phyloP scores from a whole-genome alignment of 2,797 vertebrate species.

The Emydoidea blandingii region DNA sequence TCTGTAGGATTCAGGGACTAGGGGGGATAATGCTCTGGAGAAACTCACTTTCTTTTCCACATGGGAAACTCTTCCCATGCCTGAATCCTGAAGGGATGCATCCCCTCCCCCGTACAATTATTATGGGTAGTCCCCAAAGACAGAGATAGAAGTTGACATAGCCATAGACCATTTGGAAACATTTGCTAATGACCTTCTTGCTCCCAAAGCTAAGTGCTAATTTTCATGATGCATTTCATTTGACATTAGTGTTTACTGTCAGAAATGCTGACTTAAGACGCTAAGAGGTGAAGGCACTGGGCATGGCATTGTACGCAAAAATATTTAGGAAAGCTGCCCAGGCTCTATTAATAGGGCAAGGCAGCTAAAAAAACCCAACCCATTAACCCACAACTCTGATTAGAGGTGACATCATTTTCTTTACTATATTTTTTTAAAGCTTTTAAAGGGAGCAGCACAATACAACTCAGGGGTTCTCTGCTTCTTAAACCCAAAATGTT shows the following conservation, averaged over 20 bases:
- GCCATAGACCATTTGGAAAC: constrained; percentile 45
- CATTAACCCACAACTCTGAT: constrained; percentile 1
- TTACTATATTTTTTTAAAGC: background rate
- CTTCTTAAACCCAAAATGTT: constrained; percentile 34
- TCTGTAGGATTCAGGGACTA: background rate
- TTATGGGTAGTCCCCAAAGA: constrained; percentile 36
- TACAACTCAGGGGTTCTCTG: background rate
- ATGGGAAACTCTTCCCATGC: background rate
- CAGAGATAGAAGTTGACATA: background rate
- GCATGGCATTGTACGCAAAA: background rate
- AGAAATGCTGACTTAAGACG: constrained; percentile 67
- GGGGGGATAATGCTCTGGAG: background rate
- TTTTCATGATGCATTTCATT: constrained; percentile 52
- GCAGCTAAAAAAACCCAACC: background rate
- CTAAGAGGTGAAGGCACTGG: background rate
- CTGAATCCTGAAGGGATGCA: background rate
- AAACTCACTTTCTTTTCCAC: background rate
- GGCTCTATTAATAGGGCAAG: constrained; percentile 35
- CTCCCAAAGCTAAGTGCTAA: constrained; percentile 32
- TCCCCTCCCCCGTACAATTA: background rate
- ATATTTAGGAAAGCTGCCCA: constrained; percentile 42
- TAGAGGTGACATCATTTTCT: constrained; percentile 43
- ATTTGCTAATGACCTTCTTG: constrained; percentile 28
- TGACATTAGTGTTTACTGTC: background rate
- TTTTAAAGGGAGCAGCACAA: background rate